Percentiles rank a stretch among this genome's conserved stretches.
phyloP scores from a whole-genome alignment of 2,888 invertebrate genomes.

The Ectemnius continuus region DNA sequence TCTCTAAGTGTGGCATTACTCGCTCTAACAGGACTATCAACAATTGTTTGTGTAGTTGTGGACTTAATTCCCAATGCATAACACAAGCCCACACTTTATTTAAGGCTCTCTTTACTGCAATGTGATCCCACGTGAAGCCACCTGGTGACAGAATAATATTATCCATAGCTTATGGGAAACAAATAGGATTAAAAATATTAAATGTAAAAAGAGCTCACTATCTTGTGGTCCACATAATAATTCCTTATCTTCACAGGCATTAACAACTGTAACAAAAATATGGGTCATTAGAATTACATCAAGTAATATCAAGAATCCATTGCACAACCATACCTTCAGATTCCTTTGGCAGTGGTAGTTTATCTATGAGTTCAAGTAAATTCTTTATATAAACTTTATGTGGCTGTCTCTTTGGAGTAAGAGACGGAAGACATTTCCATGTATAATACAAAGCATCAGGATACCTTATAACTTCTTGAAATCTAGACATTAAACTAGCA shows the following conservation, averaged over 20 bases:
- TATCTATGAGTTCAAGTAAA: conserved; percentile 83
- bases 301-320: neutral
- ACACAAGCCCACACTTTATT: conserved; percentile 88
- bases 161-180: neutral
- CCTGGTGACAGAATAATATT: neutral
- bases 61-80: conserved; percentile 86
- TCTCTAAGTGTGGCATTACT: conserved; percentile 88
- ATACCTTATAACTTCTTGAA: conserved; percentile 87
- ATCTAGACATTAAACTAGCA: conserved; percentile 82
- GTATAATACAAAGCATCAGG: conserved; percentile 88
- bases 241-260: conserved; percentile 59
- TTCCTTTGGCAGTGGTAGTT: conserved; percentile 79
- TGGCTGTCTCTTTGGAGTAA: conserved; percentile 81
- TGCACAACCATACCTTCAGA: conserved; percentile 71
- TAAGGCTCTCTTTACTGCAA: conserved; percentile 80
- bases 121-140: conserved; percentile 82
- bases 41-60: conserved; percentile 86
- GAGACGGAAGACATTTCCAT: conserved; percentile 82
- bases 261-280: conserved; percentile 56
- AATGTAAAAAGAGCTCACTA: conserved; percentile 52
- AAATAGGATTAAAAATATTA: neutral
- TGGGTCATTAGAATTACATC: conserved; percentile 13
- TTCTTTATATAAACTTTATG: conserved; percentile 82
- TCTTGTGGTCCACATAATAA: conserved; percentile 69
- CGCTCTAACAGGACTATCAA: conserved; percentile 90